Percentiles rank a stretch among this genome's conserved stretches.
Evolutionary conservation across 2,888 invertebrate genomes (phyloP).

Genomic region (Orthosia gothica): DNA sequence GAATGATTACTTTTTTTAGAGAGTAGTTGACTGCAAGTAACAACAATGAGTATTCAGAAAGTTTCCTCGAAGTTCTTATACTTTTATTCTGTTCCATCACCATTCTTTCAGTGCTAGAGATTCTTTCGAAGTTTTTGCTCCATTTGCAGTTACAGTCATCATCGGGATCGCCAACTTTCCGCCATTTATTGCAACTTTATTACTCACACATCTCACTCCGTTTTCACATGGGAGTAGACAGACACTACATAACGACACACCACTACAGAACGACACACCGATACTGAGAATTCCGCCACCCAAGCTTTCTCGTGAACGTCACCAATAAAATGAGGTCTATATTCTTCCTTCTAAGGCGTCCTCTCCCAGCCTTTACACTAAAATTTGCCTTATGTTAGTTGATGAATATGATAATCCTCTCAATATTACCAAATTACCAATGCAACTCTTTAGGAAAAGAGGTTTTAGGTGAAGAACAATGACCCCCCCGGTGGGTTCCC

Average conservation of each 20-base stretch:
- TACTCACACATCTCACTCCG: not conserved
- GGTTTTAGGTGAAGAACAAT: not conserved
- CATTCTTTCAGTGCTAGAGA: constrained; percentile 13
- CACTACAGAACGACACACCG: too few relatives aligned
- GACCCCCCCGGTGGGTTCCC: too few relatives aligned
- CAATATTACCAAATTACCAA: too few relatives aligned
- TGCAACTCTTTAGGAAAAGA: too few relatives aligned
- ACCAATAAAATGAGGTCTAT: not conserved
- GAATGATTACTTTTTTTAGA: constrained; percentile 45
- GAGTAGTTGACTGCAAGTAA: constrained; percentile 34
- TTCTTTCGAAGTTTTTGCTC: constrained; percentile 23
- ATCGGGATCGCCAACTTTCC: not conserved
- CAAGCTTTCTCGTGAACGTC: not conserved
- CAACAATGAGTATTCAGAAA: constrained; percentile 17
- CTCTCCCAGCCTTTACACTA: too few relatives aligned
- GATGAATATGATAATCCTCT: too few relatives aligned
- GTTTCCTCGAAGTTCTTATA: constrained; percentile 17
- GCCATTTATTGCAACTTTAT: not conserved
- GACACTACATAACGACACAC: not conserved
- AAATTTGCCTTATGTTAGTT: too few relatives aligned
- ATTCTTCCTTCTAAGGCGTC: not conserved
- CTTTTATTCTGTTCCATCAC: constrained; percentile 33
- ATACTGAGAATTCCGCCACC: too few relatives aligned
- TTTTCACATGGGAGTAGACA: not conserved
- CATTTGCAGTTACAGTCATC: not conserved